phyloP scores from a whole-genome alignment of 2,888 invertebrate species.

The Uropetala carovei region DNA sequence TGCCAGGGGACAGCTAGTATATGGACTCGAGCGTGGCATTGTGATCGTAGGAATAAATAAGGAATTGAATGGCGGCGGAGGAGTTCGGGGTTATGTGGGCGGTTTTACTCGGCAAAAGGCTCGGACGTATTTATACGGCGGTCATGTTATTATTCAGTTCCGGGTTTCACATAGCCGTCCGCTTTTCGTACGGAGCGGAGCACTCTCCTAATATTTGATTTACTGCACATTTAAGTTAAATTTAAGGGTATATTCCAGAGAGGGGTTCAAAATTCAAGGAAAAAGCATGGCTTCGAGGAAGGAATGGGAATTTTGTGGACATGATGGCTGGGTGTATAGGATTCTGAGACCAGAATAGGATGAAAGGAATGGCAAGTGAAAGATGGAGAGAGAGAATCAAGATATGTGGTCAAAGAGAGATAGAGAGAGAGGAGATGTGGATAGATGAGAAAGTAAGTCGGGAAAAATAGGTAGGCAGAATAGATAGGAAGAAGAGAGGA shows the following conservation, averaged over 20 bases:
- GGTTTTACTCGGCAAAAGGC: neutral
- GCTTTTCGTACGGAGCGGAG: neutral
- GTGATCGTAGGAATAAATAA: constrained; percentile 15
- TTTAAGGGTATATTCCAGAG: constrained; percentile 11
- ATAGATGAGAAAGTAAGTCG: no score
- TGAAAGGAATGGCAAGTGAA: no score
- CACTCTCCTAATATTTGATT: constrained; percentile 11
- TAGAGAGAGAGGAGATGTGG: no score
- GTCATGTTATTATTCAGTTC: constrained; percentile 13
- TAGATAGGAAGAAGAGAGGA: no score
- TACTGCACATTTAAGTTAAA: neutral
- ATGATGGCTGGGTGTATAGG: no score
- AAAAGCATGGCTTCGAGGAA: no score
- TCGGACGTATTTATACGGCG: neutral
- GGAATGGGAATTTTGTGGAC: no score
- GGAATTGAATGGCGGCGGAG: neutral
- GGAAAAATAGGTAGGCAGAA: no score
- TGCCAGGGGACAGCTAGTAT: constrained; percentile 34
- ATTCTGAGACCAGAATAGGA: no score
- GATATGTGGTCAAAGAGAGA: no score
- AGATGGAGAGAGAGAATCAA: no score
- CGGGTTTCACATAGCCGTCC: neutral
- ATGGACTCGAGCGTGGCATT: neutral
- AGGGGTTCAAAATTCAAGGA: neutral
- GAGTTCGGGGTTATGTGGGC: neutral